phyloP scores from a whole-genome alignment of 2,113 vertebrate species.

The Gavialis gangeticus region DNA sequence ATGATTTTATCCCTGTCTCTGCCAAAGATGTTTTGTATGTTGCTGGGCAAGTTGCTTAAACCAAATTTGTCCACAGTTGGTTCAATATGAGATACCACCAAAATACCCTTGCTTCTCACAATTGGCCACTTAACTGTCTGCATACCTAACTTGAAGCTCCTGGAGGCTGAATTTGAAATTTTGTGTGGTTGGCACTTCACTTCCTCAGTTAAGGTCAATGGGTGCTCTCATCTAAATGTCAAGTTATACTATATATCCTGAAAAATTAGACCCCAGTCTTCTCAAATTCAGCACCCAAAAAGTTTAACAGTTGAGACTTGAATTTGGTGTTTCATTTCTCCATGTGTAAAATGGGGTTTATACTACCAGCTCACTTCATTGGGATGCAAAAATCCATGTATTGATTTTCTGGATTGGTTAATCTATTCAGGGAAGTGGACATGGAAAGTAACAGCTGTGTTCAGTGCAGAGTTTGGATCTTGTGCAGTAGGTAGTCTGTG shows the following conservation, averaged over 20 bases:
- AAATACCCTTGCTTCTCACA: not conserved
- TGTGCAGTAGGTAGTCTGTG: not conserved
- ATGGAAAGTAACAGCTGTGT: not conserved
- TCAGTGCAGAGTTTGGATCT: not conserved
- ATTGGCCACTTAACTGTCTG: not conserved
- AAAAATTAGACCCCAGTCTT: not conserved
- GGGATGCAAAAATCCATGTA: not conserved
- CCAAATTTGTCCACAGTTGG: too few relatives aligned
- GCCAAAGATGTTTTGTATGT: not conserved
- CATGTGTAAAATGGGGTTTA: not conserved
- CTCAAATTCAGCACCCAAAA: not conserved
- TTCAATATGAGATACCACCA: too few relatives aligned
- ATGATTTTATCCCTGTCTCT: not conserved
- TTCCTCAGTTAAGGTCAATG: not conserved
- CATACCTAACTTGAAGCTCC: not conserved
- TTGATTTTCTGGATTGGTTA: not conserved
- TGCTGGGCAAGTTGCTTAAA: not conserved
- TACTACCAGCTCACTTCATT: fast-evolving
- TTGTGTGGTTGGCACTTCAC: not conserved
- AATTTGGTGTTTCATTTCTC: not conserved
- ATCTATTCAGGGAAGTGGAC: not conserved
- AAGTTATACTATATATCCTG: not conserved
- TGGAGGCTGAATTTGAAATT: not conserved
- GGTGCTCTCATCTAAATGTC: not conserved
- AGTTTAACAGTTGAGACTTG: not conserved